These are phyloP conservation scores for Lophochroa leadbeateri DNA, from an alignment of 2,113 vertebrate species.

Conservation along the genomic window DNA sequence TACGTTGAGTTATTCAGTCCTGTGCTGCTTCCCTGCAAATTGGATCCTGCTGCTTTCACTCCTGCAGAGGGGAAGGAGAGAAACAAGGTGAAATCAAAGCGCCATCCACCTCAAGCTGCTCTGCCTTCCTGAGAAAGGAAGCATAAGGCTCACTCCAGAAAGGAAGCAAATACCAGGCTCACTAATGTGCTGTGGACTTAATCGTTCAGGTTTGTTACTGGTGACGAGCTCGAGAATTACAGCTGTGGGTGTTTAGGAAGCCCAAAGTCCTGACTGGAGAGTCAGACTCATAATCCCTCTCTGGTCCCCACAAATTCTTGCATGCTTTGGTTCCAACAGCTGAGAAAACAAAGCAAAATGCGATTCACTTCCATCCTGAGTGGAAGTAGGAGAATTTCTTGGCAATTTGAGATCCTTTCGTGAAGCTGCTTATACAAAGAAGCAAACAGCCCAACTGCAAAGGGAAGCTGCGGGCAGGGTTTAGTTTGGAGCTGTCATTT, in stretches of 20 bases:
- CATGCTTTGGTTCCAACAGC: background rate
- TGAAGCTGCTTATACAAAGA: background rate
- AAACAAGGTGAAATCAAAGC: background rate
- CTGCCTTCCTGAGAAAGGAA: background rate
- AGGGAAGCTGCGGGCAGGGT: background rate
- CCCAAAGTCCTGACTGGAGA: background rate
- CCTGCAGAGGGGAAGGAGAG: background rate
- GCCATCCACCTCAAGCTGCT: background rate
- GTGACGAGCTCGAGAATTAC: background rate
- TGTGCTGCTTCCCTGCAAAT: background rate
- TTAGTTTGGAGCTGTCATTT: background rate
- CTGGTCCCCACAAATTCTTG: background rate
- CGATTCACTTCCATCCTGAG: background rate
- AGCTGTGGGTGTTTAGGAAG: background rate
- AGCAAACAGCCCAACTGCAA: background rate
- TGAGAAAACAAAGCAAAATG: slow-evolving; percentile 38
- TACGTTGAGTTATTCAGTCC: background rate
- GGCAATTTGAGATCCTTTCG: background rate
- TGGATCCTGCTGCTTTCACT: background rate
- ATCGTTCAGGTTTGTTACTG: background rate
- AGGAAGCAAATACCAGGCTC: background rate
- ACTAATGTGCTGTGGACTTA: background rate
- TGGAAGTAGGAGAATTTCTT: background rate
- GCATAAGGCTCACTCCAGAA: background rate
- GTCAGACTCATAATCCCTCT: background rate